phyloP scores from a whole-genome alignment of 2,888 invertebrate genomes.

The Dicycla oo region DNA sequence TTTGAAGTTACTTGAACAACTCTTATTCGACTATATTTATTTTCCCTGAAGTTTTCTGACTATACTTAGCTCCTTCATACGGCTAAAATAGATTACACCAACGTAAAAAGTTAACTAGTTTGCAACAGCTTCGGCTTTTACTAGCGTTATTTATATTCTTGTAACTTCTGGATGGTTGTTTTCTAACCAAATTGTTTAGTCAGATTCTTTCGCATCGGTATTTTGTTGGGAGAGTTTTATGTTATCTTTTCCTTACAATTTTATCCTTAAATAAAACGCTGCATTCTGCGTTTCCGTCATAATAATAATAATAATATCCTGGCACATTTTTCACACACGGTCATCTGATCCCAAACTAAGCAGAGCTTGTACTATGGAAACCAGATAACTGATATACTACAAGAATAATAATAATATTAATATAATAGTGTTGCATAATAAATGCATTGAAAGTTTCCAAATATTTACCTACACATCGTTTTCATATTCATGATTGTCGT shows the following conservation, averaged over 20 bases:
- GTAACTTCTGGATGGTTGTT: conserved; percentile 24
- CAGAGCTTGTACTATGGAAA: too few species aligned
- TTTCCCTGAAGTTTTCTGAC: conserved; percentile 57
- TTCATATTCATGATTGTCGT: too few species aligned
- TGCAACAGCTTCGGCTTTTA: conserved; percentile 42
- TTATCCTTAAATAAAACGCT: not conserved
- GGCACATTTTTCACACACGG: too few species aligned
- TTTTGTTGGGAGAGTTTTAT: not conserved
- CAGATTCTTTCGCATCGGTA: not conserved
- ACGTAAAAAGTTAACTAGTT: conserved; percentile 63
- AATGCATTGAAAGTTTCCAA: too few species aligned
- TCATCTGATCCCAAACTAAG: too few species aligned
- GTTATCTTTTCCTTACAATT: not conserved
- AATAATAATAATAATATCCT: too few species aligned
- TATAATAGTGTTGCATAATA: too few species aligned
- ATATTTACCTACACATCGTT: too few species aligned
- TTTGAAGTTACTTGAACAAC: conserved; percentile 44
- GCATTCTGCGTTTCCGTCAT: too few species aligned
- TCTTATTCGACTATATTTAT: conserved; percentile 63
- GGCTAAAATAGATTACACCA: conserved; percentile 62
- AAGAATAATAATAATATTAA: too few species aligned
- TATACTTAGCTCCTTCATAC: conserved; percentile 61
- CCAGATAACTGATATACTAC: too few species aligned
- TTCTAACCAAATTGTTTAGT: conserved; percentile 32
- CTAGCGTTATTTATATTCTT: conserved; percentile 52